These are phyloP conservation scores for Masnerella sp. DNA, from an alignment of 2,888 invertebrate genomes.

Conservation along the genomic window DNA sequence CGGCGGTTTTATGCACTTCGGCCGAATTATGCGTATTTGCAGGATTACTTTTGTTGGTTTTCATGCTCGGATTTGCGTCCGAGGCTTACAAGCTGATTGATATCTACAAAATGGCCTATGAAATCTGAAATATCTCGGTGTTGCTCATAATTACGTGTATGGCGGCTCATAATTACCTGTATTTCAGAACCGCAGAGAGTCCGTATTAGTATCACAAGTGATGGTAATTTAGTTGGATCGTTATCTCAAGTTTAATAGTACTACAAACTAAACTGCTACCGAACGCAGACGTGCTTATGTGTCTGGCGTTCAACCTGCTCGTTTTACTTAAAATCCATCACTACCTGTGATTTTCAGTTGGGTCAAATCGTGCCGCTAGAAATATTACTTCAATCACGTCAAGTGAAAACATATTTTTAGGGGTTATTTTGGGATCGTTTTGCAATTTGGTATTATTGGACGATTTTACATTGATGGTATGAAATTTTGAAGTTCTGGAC, in stretches of 20 bases:
- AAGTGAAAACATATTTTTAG: no score
- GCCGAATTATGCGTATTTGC: no score
- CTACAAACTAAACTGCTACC: conserved; percentile 48
- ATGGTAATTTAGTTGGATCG: conserved; percentile 58
- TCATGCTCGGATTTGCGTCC: no score
- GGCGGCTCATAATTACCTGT: conserved; percentile 52
- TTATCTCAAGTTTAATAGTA: conserved; percentile 58
- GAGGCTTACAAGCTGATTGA: conserved; percentile 53
- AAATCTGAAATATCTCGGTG: conserved; percentile 56
- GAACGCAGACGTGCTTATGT: conserved; percentile 38
- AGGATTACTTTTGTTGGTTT: no score
- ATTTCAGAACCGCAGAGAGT: conserved; percentile 50
- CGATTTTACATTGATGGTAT: no score
- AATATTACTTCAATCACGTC: no score
- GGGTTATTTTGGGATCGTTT: no score
- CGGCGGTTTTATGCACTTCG: no score
- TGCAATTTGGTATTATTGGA: no score
- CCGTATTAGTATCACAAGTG: conserved; percentile 54
- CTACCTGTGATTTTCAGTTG: conserved; percentile 3
- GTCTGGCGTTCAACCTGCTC: not conserved
- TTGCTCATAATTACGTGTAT: conserved; percentile 55
- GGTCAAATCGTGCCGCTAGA: not conserved
- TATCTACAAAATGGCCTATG: conserved; percentile 55
- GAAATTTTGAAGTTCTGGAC: no score
- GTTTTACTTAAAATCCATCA: conserved; percentile 21